These are phyloP conservation scores for Belonocnema kinseyi DNA, from an alignment of 1,140 invertebrate genomes.

Conservation along the genomic window DNA sequence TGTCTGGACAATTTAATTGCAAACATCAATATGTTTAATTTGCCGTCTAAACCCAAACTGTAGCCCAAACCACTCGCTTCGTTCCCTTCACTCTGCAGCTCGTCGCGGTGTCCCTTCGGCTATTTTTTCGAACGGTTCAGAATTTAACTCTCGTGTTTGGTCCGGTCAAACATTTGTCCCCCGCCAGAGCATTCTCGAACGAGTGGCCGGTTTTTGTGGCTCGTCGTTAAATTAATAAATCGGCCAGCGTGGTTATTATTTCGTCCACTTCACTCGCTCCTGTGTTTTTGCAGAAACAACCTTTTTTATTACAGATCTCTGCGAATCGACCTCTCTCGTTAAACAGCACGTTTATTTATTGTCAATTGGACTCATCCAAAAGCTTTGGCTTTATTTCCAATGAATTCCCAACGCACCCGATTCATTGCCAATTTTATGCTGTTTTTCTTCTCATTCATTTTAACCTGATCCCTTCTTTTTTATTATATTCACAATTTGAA, in stretches of 20 bases:
- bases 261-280: slow-evolving; percentile 33
- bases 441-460: slow-evolving; percentile 52
- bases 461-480: slow-evolving; percentile 43
- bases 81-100: slow-evolving; percentile 30
- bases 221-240: slow-evolving; percentile 62
- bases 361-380: slow-evolving; percentile 35
- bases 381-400: slow-evolving; percentile 42
- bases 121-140: slow-evolving; percentile 46
- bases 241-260: slow-evolving; percentile 52
- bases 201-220: slow-evolving; percentile 51
- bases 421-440: neutral
- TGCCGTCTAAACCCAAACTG: slow-evolving; percentile 49
- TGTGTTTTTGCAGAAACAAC: slow-evolving; percentile 36
- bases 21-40: slow-evolving; percentile 72
- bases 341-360: slow-evolving; percentile 41
- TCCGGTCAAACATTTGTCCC: slow-evolving; percentile 59
- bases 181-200: slow-evolving; percentile 40
- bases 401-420: neutral
- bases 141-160: slow-evolving; percentile 60
- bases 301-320: slow-evolving; percentile 26
- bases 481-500: neutral
- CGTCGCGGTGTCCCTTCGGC: slow-evolving; percentile 13
- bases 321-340: slow-evolving; percentile 31
- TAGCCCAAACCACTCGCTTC: neutral
- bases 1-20: slow-evolving; percentile 70